phyloP scores from a whole-genome alignment of 2,797 vertebrate species.

The Mastacembelus armatus region DNA sequence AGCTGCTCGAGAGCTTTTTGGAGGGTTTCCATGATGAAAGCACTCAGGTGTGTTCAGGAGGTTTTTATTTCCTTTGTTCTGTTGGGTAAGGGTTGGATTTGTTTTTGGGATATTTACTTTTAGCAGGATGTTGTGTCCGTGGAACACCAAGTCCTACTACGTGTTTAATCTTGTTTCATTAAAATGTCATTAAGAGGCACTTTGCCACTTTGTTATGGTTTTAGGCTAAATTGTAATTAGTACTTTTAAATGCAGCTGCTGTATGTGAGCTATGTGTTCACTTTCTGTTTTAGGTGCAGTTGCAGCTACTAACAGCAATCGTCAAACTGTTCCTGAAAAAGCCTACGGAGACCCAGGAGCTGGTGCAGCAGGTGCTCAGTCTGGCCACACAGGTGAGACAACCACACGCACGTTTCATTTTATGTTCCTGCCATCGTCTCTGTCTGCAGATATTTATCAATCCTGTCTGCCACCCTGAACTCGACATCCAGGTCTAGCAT shows the following conservation, averaged over 20 bases:
- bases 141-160: too few relatives aligned
- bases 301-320: slow-evolving; percentile 95
- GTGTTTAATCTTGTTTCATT: too few relatives aligned
- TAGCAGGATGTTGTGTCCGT: not conserved
- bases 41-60: slow-evolving; percentile 88
- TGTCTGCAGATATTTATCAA: not conserved
- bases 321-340: slow-evolving; percentile 99
- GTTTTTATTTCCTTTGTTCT: slow-evolving; percentile 15
- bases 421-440: not conserved
- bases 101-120: not conserved
- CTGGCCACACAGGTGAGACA: slow-evolving; percentile 93
- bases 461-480: not conserved
- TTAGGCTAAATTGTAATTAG: not conserved
- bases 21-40: slow-evolving; percentile 99
- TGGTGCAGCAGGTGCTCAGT: slow-evolving; percentile 97
- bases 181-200: not conserved
- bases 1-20: slow-evolving; percentile 96
- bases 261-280: not conserved
- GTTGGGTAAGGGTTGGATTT: too few relatives aligned
- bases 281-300: slow-evolving; percentile 87
- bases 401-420: not conserved
- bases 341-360: slow-evolving; percentile 96
- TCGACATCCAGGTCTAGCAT: not conserved
- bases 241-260: not conserved
- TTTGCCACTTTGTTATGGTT: not conserved